phyloP scores from a whole-genome alignment of 2,113 vertebrate genomes.

The Chaenocephalus aceratus region DNA sequence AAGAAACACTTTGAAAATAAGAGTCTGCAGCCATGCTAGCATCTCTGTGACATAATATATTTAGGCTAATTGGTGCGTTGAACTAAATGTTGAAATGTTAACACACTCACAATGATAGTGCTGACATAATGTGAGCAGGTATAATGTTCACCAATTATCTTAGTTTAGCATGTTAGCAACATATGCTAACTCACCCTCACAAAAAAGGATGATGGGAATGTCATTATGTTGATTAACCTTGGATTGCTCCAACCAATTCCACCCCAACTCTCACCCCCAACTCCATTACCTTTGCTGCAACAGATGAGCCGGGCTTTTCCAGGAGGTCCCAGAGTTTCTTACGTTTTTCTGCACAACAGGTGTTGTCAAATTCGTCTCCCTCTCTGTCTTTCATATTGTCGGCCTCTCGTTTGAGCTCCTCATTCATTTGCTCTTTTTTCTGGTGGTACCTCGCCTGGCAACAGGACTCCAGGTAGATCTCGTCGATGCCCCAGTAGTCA shows the following conservation, averaged over 20 bases:
- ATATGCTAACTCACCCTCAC: background rate
- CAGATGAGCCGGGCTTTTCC: conserved; percentile 97
- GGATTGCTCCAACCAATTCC: background rate
- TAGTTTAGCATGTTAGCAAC: background rate
- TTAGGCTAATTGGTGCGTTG: background rate
- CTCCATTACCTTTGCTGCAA: conserved; percentile 95
- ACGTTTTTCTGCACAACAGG: conserved; percentile 96
- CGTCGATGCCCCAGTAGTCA: conserved; percentile 99
- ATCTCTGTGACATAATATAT: background rate
- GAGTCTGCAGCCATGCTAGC: background rate
- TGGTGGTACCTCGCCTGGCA: conserved; percentile 99
- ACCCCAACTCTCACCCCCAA: conserved; percentile 18
- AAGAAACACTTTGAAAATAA: background rate
- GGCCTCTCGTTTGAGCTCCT: conserved; percentile 96
- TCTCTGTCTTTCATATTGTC: conserved; percentile 95
- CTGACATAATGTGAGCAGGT: background rate
- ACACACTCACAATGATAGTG: background rate
- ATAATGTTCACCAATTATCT: background rate
- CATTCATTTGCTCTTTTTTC: conserved; percentile 99
- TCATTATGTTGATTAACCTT: background rate
- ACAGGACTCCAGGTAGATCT: conserved; percentile 99
- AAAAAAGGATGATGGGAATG: background rate
- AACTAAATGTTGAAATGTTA: conserved; percentile 1
- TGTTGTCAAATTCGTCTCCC: conserved; percentile 97
- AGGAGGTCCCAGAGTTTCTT: conserved; percentile 99